phyloP scores from a whole-genome alignment of 2,113 vertebrate genomes.

The Cyprinus carpio region DNA sequence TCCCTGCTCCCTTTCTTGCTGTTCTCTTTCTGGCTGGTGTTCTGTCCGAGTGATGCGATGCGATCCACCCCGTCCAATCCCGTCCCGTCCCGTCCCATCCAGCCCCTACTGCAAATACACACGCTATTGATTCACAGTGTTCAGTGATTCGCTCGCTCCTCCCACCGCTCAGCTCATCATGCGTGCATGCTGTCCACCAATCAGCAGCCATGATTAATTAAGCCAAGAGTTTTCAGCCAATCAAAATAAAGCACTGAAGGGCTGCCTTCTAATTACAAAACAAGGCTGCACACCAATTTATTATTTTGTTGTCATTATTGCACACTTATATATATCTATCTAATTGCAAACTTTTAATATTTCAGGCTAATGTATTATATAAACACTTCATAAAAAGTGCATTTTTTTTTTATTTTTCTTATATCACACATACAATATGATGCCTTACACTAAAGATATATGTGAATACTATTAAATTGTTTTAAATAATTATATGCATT shows the following conservation, averaged over 20 bases:
- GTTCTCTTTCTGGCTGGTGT: slow-evolving; percentile 28
- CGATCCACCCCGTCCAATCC: slow-evolving; percentile 21
- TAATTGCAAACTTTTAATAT: background rate
- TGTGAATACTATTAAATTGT: too few species aligned
- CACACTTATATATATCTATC: background rate
- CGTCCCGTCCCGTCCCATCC: slow-evolving; percentile 55
- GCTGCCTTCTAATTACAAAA: background rate
- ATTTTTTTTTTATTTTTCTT: too few species aligned
- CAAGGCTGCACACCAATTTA: background rate
- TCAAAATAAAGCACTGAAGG: background rate
- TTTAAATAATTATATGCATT: too few species aligned
- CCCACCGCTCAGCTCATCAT: background rate
- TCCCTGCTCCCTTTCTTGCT: slow-evolving; percentile 70
- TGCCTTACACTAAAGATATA: too few species aligned
- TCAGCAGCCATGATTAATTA: slow-evolving; percentile 37
- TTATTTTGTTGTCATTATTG: background rate
- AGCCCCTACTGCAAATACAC: slow-evolving; percentile 72
- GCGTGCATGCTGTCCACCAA: slow-evolving; percentile 18
- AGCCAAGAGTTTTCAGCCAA: slow-evolving; percentile 2
- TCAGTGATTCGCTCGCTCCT: slow-evolving; percentile 66
- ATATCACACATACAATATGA: too few species aligned
- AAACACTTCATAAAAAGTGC: too few species aligned
- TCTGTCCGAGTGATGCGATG: background rate
- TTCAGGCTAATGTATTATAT: too few species aligned
- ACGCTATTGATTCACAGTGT: slow-evolving; percentile 64